phyloP scores from a whole-genome alignment of 1,140 invertebrate species.

The Ephestia elutella region DNA sequence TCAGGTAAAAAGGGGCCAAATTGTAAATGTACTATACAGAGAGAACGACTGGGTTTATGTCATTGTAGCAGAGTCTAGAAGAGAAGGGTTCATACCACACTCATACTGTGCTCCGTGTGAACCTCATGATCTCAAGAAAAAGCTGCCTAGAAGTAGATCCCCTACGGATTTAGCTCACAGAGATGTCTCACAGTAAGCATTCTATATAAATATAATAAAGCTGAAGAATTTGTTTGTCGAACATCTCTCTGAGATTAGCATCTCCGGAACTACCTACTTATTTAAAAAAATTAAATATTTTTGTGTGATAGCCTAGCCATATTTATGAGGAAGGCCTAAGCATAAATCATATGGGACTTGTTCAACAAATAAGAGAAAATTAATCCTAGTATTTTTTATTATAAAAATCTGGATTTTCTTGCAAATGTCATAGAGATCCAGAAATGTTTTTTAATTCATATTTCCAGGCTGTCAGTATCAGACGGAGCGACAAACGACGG shows the following conservation, averaged over 20 bases:
- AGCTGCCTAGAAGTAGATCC: constrained; percentile 79
- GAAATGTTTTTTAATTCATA: neutral
- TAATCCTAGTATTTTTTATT: too few relatives aligned
- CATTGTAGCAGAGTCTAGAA: constrained; percentile 88
- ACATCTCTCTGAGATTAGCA: too few relatives aligned
- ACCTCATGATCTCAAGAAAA: constrained; percentile 80
- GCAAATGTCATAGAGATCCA: too few relatives aligned
- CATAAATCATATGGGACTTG: too few relatives aligned
- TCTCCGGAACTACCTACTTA: too few relatives aligned
- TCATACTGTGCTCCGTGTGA: constrained; percentile 91
- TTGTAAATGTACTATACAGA: constrained; percentile 93
- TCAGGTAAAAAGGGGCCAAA: constrained; percentile 80
- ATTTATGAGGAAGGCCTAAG: too few relatives aligned
- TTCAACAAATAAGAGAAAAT: too few relatives aligned
- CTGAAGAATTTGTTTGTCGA: too few relatives aligned
- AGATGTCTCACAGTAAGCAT: constrained; percentile 73
- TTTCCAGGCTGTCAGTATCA: constrained; percentile 71
- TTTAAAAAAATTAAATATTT: too few relatives aligned
- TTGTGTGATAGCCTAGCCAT: too few relatives aligned
- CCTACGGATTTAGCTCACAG: constrained; percentile 73
- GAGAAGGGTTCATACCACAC: constrained; percentile 96
- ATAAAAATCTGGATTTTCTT: too few relatives aligned
- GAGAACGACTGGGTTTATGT: constrained; percentile 98
- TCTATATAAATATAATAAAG: neutral
- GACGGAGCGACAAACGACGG: constrained; percentile 65